Evolutionary conservation across 2,888 invertebrate genomes (phyloP).

Genomic region (Marronus borbonicus): DNA sequence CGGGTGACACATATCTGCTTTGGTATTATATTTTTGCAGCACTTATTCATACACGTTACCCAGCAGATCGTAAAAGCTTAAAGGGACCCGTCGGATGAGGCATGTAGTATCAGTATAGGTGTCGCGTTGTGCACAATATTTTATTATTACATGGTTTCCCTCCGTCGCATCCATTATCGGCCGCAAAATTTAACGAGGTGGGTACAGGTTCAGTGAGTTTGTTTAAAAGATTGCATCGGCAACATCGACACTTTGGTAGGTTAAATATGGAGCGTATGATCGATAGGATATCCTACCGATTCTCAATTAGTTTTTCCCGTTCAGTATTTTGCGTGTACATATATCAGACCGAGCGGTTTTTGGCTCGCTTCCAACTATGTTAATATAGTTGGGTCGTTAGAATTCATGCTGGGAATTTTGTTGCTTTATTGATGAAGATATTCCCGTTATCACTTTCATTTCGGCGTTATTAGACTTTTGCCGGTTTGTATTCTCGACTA

Average conservation of each 20-base stretch:
- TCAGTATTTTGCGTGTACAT: background rate
- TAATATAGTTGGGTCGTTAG: constrained; percentile 10
- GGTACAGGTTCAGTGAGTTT: constrained; percentile 12
- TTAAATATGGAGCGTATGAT: constrained; percentile 24
- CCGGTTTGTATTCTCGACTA: too few species aligned
- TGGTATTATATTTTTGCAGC: constrained; percentile 46
- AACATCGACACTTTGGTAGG: background rate
- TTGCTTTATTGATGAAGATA: background rate
- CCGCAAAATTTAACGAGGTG: constrained; percentile 18
- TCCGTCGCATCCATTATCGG: constrained; percentile 2
- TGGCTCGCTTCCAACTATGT: constrained; percentile 26
- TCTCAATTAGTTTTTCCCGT: background rate
- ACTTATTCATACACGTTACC: constrained; percentile 37
- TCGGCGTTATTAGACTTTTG: background rate
- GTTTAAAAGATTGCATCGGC: background rate
- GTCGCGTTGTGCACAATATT: background rate
- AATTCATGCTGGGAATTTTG: background rate
- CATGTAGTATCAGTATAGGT: background rate
- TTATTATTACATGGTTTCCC: background rate
- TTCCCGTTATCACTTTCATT: constrained; percentile 6
- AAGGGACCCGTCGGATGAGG: constrained; percentile 26
- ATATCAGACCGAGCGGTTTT: background rate
- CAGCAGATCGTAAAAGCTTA: constrained; percentile 2
- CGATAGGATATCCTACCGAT: constrained; percentile 11
- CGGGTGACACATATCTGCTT: constrained; percentile 42